These are phyloP conservation scores for Notodonta ziczac DNA, from an alignment of 2,888 invertebrate species.

Conservation along the genomic window DNA sequence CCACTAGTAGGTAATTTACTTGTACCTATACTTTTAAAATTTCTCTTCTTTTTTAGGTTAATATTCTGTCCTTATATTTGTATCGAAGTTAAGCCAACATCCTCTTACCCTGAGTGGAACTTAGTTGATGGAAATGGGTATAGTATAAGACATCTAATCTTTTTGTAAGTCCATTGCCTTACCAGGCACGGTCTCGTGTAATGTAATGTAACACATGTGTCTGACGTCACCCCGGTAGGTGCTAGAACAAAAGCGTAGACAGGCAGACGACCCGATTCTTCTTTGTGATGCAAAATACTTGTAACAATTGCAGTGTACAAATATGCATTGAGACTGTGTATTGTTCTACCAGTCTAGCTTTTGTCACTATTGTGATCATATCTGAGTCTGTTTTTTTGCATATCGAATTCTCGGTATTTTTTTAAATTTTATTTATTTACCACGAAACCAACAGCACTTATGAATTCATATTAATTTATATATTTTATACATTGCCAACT, in stretches of 20 bases:
- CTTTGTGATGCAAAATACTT: constrained; percentile 3
- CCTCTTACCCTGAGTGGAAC: too few species aligned
- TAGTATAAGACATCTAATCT: too few species aligned
- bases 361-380: background rate
- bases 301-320: constrained; percentile 3
- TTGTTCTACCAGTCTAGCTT: background rate
- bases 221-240: background rate
- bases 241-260: background rate
- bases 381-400: background rate
- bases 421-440: too few species aligned
- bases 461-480: too few species aligned
- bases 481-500: too few species aligned
- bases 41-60: too few species aligned
- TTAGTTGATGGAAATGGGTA: too few species aligned
- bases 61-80: too few species aligned
- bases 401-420: background rate
- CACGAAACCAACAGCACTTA: too few species aligned
- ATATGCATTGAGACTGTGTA: constrained; percentile 5
- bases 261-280: background rate
- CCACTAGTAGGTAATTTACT: too few species aligned
- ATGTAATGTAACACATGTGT: background rate
- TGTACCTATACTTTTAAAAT: too few species aligned
- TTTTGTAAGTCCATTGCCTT: background rate
- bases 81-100: too few species aligned
- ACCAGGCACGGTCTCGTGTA: background rate